phyloP scores from a whole-genome alignment of 2,797 vertebrate species.

The Antrozous pallidus region DNA sequence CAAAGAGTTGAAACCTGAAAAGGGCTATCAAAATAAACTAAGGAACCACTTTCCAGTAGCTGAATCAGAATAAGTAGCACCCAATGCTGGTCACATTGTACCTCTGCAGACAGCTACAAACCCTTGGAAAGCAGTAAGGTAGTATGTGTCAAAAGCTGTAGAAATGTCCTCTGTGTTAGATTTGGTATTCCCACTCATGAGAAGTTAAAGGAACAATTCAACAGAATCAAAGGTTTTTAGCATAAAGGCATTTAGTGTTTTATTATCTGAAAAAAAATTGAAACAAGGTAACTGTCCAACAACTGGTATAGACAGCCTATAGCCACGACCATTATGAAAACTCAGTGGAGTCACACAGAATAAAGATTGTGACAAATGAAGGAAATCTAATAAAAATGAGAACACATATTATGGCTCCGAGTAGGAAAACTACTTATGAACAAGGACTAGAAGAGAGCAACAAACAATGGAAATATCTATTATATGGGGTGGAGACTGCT shows the following conservation, averaged over 20 bases:
- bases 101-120: neutral
- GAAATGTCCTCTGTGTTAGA: neutral
- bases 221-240: neutral
- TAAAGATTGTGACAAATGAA: conserved; percentile 50
- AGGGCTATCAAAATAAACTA: neutral
- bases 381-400: neutral
- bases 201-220: conserved; percentile 22
- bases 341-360: neutral
- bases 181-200: neutral
- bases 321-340: conserved; percentile 16
- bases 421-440: neutral
- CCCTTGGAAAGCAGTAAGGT: neutral
- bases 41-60: neutral
- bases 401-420: neutral
- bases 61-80: neutral
- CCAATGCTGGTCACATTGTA: neutral
- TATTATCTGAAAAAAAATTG: neutral
- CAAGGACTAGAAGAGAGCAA: neutral
- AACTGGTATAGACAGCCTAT: neutral
- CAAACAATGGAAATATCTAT: neutral
- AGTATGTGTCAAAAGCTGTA: neutral
- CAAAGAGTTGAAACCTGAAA: neutral
- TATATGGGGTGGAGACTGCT: accelerated
- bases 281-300: neutral
- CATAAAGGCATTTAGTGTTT: neutral